A percentile compares a stretch with the other conserved stretches of the same genome.
phyloP scores from a whole-genome alignment of 2,797 vertebrate genomes.

The Pseudochaenichthys georgianus region DNA sequence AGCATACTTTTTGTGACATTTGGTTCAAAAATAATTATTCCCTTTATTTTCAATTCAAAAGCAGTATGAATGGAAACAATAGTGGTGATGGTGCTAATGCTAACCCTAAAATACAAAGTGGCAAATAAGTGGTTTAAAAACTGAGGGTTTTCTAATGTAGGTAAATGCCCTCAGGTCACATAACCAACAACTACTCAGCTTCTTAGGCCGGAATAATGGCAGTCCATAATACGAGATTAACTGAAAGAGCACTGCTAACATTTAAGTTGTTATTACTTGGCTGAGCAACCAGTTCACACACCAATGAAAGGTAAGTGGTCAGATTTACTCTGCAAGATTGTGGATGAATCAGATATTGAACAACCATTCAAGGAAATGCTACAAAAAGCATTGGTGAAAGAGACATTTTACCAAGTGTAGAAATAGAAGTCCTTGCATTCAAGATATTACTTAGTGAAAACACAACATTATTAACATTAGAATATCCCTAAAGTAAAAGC shows the following conservation, averaged over 20 bases:
- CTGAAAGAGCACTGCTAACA: constrained; percentile 43
- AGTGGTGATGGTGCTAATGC: background rate
- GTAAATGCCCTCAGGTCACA: constrained; percentile 66
- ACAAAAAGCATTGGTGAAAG: background rate
- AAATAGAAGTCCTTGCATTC: no score
- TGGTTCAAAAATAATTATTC: background rate
- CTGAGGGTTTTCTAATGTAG: constrained; percentile 26
- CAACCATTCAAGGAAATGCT: background rate
- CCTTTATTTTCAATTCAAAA: background rate
- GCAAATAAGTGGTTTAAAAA: constrained; percentile 45
- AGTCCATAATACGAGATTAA: constrained; percentile 60
- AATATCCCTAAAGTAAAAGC: no score
- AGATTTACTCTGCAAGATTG: constrained; percentile 9
- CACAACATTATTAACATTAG: no score
- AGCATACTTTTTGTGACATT: constrained; percentile 15
- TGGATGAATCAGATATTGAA: constrained; percentile 21
- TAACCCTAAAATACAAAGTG: constrained; percentile 5
- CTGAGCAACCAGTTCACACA: constrained; percentile 42
- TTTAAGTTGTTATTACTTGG: constrained; percentile 44
- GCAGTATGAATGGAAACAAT: background rate
- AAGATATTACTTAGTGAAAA: no score
- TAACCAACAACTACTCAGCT: constrained; percentile 63
- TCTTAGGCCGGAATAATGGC: constrained; percentile 50
- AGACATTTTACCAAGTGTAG: no score
- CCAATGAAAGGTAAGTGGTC: constrained; percentile 4